Base-by-base conservation (phyloP, 2,797 vertebrate species). In the Smutsia gigantea region DNA sequence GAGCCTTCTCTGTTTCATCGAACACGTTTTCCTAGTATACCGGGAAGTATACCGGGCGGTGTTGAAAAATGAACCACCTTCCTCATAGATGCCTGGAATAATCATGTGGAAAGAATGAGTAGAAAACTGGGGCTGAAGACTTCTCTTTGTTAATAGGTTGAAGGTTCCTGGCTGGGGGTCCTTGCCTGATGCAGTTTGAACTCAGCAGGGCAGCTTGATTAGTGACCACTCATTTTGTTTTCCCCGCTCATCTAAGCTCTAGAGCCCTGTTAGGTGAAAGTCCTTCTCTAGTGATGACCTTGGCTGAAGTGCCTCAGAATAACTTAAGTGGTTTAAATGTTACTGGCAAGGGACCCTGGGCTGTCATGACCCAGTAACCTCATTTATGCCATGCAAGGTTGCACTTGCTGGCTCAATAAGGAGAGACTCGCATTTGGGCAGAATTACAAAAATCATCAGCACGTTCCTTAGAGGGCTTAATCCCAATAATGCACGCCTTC, bases 381-480 rank as follows among this genome's bases (percentile, higher is more conserved):
- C 93, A 95, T 87, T 97, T 96, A 96, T 71, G 55, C 92, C 94
- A 91, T 49, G 88, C 89, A 95, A 0, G 82, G 31, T 93, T 92
- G 94, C 69, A 78, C 79, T 97, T 31, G 9, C 59, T 87, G 93
- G 92, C 81, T 90, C 69, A 19, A n/a, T 97, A 94, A 95, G 90
- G 34, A 66, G 68, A 93, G 92, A 19, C 34, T 68, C 79, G 71
- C 87, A 93, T 96, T 97, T 88, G 97, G 96, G 95, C 42, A 95
- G 90, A 97, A 97, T 96, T 97, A 95, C 57, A 92, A 98, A 97
- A 96, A 90, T 87, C 86, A 92, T 81, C 92, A 81, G 96, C 93
- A 61, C 9, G 13, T 75, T 97, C 91, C 97, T 96, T 96, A 59
- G 68, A 93, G 96, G 91, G 87, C 93, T 93, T 97, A 96, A 90